These are phyloP conservation scores for Stichopus horrens DNA, from an alignment of 53 echinoderm and acorn worm genomes.

Conservation along the genomic window DNA sequence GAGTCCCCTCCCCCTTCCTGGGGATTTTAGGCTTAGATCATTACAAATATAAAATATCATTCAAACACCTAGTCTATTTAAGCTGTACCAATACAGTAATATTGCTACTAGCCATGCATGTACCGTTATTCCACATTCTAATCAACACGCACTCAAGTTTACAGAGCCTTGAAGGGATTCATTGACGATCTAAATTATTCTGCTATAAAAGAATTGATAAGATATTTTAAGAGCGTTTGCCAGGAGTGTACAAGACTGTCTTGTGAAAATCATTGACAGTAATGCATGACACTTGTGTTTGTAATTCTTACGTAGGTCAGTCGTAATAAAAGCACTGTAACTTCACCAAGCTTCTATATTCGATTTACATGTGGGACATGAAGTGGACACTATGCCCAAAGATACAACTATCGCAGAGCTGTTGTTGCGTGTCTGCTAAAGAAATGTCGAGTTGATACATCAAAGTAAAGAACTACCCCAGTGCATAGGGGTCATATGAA, in stretches of 20 bases:
- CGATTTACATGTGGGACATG: background rate
- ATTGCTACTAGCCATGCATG: background rate
- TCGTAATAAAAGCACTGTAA: background rate
- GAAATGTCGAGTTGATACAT: too few relatives aligned
- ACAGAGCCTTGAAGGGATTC: background rate
- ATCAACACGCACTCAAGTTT: background rate
- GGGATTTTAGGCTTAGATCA: too few relatives aligned
- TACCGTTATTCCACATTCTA: background rate
- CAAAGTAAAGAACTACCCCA: too few relatives aligned
- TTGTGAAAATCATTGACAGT: background rate
- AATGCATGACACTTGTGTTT: background rate
- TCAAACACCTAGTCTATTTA: too few relatives aligned
- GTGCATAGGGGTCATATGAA: too few relatives aligned
- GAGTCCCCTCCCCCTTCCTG: too few relatives aligned
- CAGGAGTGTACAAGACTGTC: background rate
- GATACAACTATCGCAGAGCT: background rate
- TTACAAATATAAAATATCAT: too few relatives aligned
- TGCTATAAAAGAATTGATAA: too few relatives aligned
- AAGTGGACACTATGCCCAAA: background rate
- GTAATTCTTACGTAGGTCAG: background rate
- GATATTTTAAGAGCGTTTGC: too few relatives aligned
- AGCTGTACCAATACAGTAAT: too few relatives aligned
- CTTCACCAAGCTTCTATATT: background rate
- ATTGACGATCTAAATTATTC: too few relatives aligned
- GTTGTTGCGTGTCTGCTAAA: too few relatives aligned